Base-by-base conservation (phyloP, 1,140 invertebrate species). In the Meloidogyne exigua region DNA sequence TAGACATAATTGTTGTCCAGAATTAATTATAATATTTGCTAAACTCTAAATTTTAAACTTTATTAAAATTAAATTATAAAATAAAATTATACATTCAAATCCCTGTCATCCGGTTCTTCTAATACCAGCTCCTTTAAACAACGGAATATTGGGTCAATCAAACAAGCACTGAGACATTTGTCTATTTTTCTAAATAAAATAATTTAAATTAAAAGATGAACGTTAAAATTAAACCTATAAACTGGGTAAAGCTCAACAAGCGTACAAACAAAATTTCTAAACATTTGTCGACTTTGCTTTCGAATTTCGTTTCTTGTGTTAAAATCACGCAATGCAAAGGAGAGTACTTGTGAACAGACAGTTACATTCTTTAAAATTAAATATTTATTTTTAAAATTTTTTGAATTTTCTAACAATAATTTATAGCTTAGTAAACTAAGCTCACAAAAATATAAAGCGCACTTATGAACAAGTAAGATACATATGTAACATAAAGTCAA, bases 211-310 rank as follows among this genome's bases (percentile, higher is more conserved):
- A 36, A 62, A 49, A 21, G 2, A 42, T 36, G 11, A 68, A 74
- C 23, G 9, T 64, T 64, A 73, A 42, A 18, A 26, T 11, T 25
- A 13, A 28, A 77, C 76, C 76, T 78, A 42, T 78, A 78, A 65
- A 78, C 76, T 11, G 76, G 76, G 68, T 78, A 78, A 62, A 78
- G 57, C 12, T 75, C 76, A 15, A 78, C 39, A 18, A 78, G 68
- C 21, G 76, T 78, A 13, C 76, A 49, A 11, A 78, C 63, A 39
- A 63, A 78, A n/a, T 78, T 78, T 11, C 76, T 44, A 49, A 78
- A 78, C 76, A 78, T 78, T 28, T 49, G n/a, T 5, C 76, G 74
- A 42, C 72, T 78, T 44, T 69, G 65, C 21, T 66, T 57, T 28
- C 76, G 74, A 68, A 78, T 78, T 42, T 78, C 68, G 26, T 68